Evolutionary conservation across 2,797 vertebrate species (phyloP).

Genomic region (Syngnathus acus): DNA sequence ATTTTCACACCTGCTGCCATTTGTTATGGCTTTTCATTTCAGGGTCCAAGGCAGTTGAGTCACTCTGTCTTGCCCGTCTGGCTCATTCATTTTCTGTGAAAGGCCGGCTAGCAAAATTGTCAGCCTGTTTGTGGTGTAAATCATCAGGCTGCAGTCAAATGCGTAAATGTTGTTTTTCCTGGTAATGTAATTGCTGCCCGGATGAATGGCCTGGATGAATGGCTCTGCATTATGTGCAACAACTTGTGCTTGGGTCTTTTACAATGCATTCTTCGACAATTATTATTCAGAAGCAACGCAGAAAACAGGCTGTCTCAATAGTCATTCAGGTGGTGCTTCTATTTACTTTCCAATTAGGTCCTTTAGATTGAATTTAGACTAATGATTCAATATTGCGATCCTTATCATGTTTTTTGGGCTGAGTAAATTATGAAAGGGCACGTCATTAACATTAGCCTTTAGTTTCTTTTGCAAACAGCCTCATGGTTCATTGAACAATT

Average conservation of each 20-base stretch:
- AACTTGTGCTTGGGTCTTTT: background rate
- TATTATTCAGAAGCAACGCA: background rate
- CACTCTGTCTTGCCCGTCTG: background rate
- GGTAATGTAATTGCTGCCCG: background rate
- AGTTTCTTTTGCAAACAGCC: too few relatives aligned
- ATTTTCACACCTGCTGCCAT: conserved; percentile 32
- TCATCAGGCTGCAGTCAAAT: conserved; percentile 11
- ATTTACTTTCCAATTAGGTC: background rate
- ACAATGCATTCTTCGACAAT: background rate
- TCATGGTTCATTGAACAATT: too few relatives aligned
- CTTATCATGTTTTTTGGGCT: background rate
- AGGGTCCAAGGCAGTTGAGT: conserved; percentile 6
- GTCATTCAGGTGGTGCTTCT: background rate
- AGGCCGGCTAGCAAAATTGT: background rate
- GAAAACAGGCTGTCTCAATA: background rate
- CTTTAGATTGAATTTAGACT: background rate
- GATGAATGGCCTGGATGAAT: background rate
- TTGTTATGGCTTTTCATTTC: conserved; percentile 37
- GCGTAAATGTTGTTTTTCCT: background rate
- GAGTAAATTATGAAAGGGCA: too few relatives aligned
- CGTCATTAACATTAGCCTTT: too few relatives aligned
- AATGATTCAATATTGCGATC: background rate
- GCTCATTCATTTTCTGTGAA: background rate
- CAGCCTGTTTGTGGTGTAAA: background rate
- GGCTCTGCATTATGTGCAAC: background rate